phyloP scores from a whole-genome alignment of 2,113 vertebrate species.

The Nycticorax nycticorax region DNA sequence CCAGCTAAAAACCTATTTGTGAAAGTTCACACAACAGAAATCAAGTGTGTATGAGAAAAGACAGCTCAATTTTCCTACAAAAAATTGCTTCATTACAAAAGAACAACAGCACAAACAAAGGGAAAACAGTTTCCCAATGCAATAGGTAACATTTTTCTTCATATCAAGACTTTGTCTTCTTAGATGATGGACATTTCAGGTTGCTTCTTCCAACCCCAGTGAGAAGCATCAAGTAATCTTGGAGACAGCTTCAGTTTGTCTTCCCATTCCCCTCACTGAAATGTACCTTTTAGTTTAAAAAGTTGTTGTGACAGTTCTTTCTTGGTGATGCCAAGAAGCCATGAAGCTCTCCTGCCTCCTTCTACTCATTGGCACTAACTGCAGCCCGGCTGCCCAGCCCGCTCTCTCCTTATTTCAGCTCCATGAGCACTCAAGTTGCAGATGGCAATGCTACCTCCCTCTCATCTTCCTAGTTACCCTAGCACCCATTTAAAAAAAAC shows the following conservation, averaged over 20 bases:
- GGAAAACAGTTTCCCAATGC: background rate
- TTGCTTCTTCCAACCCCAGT: background rate
- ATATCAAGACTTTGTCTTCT: background rate
- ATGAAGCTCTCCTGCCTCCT: background rate
- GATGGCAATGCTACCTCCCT: background rate
- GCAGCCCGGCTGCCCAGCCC: background rate
- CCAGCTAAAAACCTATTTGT: background rate
- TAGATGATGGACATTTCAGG: background rate
- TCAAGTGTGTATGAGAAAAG: background rate
- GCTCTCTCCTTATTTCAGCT: background rate
- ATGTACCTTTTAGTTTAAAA: background rate
- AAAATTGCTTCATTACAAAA: background rate
- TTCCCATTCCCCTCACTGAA: background rate
- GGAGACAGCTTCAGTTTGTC: background rate
- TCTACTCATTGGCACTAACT: background rate
- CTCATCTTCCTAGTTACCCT: background rate
- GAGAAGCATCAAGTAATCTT: background rate
- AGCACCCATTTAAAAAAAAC: background rate
- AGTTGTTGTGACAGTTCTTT: background rate
- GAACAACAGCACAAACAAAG: background rate
- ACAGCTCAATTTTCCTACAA: background rate
- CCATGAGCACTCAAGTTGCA: background rate
- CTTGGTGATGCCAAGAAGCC: background rate
- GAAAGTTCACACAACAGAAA: background rate
- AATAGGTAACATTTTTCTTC: background rate